phyloP scores from a whole-genome alignment of 2,797 vertebrate species.

The Mareca penelope region DNA sequence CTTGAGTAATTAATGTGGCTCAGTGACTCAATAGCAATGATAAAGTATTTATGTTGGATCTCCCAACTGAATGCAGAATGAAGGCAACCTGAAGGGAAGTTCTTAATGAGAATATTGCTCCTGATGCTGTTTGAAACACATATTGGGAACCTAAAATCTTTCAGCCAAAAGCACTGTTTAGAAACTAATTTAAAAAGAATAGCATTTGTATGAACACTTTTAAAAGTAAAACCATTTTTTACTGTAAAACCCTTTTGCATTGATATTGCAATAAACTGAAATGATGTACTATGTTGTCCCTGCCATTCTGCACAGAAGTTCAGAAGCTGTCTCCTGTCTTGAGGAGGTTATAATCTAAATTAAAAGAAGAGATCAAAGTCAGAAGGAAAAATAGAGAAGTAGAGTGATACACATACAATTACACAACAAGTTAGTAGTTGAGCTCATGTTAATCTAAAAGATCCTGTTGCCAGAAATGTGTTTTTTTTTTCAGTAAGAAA shows the following conservation, averaged over 20 bases:
- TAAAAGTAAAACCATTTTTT: not conserved
- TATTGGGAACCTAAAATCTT: not conserved
- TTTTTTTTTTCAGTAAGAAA: not conserved
- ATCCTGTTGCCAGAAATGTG: not conserved
- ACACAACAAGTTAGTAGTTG: not conserved
- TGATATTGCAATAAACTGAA: not conserved
- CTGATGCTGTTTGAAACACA: not conserved
- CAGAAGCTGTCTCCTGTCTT: not conserved
- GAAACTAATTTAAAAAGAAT: not conserved
- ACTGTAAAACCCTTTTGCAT: not conserved
- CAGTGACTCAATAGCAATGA: not conserved
- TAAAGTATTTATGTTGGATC: not conserved
- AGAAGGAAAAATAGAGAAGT: not conserved
- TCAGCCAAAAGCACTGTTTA: not conserved
- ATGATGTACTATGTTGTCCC: not conserved
- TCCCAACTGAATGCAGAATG: not conserved
- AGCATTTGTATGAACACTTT: not conserved
- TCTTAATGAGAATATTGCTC: not conserved
- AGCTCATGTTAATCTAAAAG: not conserved
- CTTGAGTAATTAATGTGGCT: not conserved
- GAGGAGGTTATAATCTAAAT: not conserved
- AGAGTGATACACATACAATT: not conserved
- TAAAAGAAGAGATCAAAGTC: not conserved
- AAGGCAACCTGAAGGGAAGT: not conserved
- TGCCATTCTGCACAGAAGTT: not conserved